Evolutionary conservation across 2,888 invertebrate species (phyloP), one percentile per base, ranked within the genome.

Genomic region (Exephanes ischioxanthus): DNA sequence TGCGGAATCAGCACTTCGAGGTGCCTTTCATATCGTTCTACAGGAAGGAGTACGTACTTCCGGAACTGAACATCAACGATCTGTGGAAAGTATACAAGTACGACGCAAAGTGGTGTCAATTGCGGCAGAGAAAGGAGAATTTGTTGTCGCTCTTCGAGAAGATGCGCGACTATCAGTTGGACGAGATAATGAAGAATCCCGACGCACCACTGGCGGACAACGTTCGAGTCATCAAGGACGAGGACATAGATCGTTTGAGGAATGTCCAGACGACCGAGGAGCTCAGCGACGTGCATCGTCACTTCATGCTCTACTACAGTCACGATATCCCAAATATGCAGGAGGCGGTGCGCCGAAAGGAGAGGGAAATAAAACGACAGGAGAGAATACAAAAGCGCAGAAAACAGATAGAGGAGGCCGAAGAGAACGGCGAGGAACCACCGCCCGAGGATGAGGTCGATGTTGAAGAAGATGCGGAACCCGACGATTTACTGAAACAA

Each of bases 11-110:
- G 92, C 97, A 98, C 70, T 95, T 99, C 88, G 99, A 99, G 95
- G 99, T 99, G 61, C 99, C 99, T 0, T 99, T 99, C 94, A 99
- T 99, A 90, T 98, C 99, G 0, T 99, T 99, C 94, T 99, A 99
- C 93, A 96, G 99, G 37, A 99, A 99, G 94, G 99, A 99, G 94
- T 99, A 99, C 90, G 98, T 99, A 0, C 97, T 98, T 91, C 98
- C 99, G 0, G 99, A 99, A 91, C 94, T 99, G 30, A 98, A 97
- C 89, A 98, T 99, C 76, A 98, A 98, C 90, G 99, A 99, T 92
- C 94, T 99, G 45, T 99, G 99, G 99, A 98, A 97, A 93, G 97
- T 99, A n/a, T 99, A 98, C 94, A 97, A 97, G 91, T 98, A 96
- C 93, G 99, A 99, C 93, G 98, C 98, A 76, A 98, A 98, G 95